phyloP scores from a whole-genome alignment of 2,888 invertebrate species.

The Conchocele bisecta region DNA sequence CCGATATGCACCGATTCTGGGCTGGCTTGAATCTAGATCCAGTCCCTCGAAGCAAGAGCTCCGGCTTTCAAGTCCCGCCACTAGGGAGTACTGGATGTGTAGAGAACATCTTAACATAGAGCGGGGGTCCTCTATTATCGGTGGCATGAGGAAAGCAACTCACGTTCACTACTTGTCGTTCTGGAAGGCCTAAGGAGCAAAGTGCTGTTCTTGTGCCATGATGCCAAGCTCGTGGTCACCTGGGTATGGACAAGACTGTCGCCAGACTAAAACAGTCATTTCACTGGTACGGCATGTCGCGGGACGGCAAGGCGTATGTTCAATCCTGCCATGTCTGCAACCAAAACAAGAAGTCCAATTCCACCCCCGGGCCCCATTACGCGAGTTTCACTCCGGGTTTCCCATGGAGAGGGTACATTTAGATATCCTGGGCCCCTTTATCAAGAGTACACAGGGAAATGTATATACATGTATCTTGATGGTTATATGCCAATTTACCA shows the following conservation, averaged over 20 bases:
- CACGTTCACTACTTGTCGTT: too few relatives aligned
- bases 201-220: too few relatives aligned
- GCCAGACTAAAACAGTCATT: slow-evolving; percentile 6
- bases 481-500: slow-evolving; percentile 38
- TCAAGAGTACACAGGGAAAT: slow-evolving; percentile 13
- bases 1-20: neutral
- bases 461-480: slow-evolving; percentile 25
- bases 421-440: slow-evolving; percentile 31
- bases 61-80: neutral
- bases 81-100: too few relatives aligned
- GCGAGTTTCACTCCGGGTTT: slow-evolving; percentile 91
- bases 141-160: too few relatives aligned
- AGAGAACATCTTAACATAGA: too few relatives aligned
- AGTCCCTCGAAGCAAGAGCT: neutral
- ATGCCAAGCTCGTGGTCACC: too few relatives aligned
- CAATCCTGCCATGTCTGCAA: slow-evolving; percentile 14
- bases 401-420: slow-evolving; percentile 35
- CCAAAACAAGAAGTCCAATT: slow-evolving; percentile 8
- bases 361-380: neutral
- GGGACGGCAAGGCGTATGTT: slow-evolving; percentile 5
- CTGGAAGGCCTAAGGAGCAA: too few relatives aligned
- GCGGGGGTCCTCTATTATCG: too few relatives aligned
- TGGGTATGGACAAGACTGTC: slow-evolving; percentile 20
- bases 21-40: neutral
- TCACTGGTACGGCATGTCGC: slow-evolving; percentile 18